Conservation (phyloP, 1,140 invertebrate species). For the Drosophila athabasca region DNA sequence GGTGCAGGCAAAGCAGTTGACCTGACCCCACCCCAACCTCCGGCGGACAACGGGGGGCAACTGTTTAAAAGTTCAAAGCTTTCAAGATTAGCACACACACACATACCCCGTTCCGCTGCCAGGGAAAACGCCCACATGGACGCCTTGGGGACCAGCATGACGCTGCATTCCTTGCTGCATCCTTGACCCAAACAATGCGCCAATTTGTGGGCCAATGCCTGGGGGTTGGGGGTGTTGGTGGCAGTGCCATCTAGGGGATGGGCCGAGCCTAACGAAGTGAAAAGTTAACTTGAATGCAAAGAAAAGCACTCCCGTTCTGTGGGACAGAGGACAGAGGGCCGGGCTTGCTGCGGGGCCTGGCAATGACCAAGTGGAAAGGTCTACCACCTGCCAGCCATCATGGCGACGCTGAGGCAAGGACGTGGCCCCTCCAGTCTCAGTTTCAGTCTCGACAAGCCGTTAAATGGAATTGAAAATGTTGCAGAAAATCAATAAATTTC, state of each 20-base stretch:
- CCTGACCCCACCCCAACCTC: constrained; percentile 24
- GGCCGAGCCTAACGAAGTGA: constrained; percentile 27
- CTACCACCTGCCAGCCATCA: constrained; percentile 41
- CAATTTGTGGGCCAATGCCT: constrained; percentile 51
- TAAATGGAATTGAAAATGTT: constrained; percentile 39
- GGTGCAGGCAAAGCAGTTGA: constrained; percentile 11
- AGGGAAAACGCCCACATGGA: constrained; percentile 18
- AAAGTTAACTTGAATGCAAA: constrained; percentile 44
- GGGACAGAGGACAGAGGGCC: background rate
- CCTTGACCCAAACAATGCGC: constrained; percentile 72
- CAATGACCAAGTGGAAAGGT: constrained; percentile 55
- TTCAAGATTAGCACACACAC: constrained; percentile 27
- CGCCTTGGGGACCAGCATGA: constrained; percentile 33
- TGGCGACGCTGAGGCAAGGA: constrained; percentile 41
- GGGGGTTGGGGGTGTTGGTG: background rate
- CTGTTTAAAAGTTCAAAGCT: constrained; percentile 69
- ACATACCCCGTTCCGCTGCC: constrained; percentile 22
- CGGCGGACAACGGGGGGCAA: background rate
- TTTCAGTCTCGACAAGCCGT: constrained; percentile 21
- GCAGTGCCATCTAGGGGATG: background rate
- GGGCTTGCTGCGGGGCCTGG: constrained; percentile 5
- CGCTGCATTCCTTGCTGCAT: constrained; percentile 47
- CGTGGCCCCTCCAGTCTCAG: background rate
- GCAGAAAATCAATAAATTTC: constrained; percentile 54
- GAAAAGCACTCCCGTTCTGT: constrained; percentile 16